A percentile compares a stretch with the other conserved stretches of the same genome.
phyloP scores from a whole-genome alignment of 30 jellyfish, hydroid and myxozoan genomes.

The Pseudorhiza aurosa region DNA sequence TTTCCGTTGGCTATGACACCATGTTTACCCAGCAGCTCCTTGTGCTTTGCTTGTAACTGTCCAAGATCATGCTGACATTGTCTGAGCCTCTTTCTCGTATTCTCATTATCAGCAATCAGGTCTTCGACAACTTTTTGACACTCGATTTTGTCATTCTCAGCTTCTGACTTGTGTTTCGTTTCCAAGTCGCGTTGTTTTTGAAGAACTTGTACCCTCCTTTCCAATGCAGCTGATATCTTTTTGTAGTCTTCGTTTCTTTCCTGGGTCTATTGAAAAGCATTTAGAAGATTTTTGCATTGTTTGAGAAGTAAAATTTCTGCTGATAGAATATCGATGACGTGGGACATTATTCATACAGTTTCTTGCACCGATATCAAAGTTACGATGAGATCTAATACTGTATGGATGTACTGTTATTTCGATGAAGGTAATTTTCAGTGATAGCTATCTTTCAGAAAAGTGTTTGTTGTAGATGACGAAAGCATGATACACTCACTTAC shows the following conservation, averaged over 20 bases:
- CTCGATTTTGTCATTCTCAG: not conserved
- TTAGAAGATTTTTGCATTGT: too few relatives aligned
- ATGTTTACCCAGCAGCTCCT: constrained; percentile 1
- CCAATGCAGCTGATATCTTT: not conserved
- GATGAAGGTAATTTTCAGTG: too few relatives aligned
- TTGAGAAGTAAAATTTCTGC: too few relatives aligned
- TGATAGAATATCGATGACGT: too few relatives aligned
- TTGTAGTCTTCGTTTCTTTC: not conserved
- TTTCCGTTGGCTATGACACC: too few relatives aligned
- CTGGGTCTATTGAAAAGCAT: not conserved
- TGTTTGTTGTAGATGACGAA: too few relatives aligned
- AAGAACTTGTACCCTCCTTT: not conserved
- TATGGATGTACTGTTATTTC: too few relatives aligned
- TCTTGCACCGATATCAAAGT: too few relatives aligned
- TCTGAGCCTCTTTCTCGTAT: constrained; percentile 3
- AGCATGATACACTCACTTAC: too few relatives aligned
- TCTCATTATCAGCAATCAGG: not conserved
- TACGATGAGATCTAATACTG: too few relatives aligned
- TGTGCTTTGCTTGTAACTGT: not conserved
- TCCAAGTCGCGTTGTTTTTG: not conserved
- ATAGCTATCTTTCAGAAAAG: too few relatives aligned
- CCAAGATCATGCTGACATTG: constrained; percentile 1
- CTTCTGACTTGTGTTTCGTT: not conserved
- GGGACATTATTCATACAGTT: too few relatives aligned
- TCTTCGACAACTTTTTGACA: constrained; percentile 3